Percentiles rank a stretch among this genome's conserved stretches.
phyloP scores from a whole-genome alignment of 2,113 vertebrate species.

The Ceratotherium simum region DNA sequence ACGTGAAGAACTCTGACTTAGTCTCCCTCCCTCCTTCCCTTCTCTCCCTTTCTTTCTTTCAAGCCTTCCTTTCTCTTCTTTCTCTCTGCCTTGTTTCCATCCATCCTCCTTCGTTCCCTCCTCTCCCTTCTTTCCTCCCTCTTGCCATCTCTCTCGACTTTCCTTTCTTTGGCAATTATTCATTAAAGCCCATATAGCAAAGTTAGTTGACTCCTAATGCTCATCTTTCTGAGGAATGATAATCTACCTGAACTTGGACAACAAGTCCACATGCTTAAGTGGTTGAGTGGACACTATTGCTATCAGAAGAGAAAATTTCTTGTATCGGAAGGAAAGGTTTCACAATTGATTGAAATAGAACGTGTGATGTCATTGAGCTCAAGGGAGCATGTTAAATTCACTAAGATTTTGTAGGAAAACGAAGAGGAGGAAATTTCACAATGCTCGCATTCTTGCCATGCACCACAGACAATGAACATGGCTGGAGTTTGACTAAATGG shows the following conservation, averaged over 20 bases:
- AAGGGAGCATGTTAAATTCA: neutral
- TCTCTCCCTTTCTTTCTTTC: neutral
- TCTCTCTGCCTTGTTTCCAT: fast-evolving
- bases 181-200: neutral
- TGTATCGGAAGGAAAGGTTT: neutral
- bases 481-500: neutral
- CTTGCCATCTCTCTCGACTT: neutral
- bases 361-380: neutral
- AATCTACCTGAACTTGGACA: neutral
- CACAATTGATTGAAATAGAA: neutral
- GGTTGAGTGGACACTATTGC: neutral
- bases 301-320: neutral
- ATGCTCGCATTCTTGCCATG: neutral
- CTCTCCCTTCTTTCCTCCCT: neutral
- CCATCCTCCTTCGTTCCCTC: neutral
- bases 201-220: neutral
- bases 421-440: neutral
- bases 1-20: neutral
- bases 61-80: neutral
- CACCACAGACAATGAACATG: neutral
- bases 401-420: neutral
- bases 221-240: neutral
- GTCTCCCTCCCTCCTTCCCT: neutral
- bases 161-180: neutral
- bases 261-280: neutral